Base-by-base conservation (phyloP, 2,113 vertebrate genomes). In the Oryzias melastigma region DNA sequence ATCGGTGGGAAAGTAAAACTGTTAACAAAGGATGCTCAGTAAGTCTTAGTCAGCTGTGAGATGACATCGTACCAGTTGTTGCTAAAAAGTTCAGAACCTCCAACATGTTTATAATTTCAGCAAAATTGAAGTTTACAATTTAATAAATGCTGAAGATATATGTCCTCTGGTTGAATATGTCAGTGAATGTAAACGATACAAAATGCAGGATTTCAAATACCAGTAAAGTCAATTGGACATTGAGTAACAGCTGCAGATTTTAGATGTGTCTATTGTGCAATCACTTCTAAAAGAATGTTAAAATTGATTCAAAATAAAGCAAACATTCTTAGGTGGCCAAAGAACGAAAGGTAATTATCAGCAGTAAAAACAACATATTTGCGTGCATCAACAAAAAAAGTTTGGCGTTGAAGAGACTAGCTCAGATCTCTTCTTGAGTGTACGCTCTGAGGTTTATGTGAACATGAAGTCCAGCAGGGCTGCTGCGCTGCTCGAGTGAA, bases 1-100 rank as follows among this genome's bases (percentile, higher is more conserved):
- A 50, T 63, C 57, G 77, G 85, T 86, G 87, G 79, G 82, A 85
- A 84, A 76, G 58, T 72, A n/a, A 74, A 80, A 66, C 58, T 74
- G 75, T 72, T 68, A 84, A 84, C 78, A 41, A 62, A 49, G 48
- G 68, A 62, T n/a, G 56, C 17, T 55, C 65, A 52, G 48, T 65
- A 22, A 41, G 25, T 46, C 63, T 70, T 61, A 62, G 59, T 58
- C 44, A 62, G 58, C 41, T 56, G 67, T 65, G 40, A 75, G 64
- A 58, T 42, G 45, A 49, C 8, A 46, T 43, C 68, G 48, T 62
- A 54, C 50, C 16, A 40, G 29, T 14, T 52, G 15, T 61, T 51
- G 35, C 7, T 44, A 18, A 18, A 69, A 76, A 58, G 58, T 80
- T 66, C 54, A 62, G 62, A 64, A 1, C 3, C 45, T 16, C 52